phyloP scores from a whole-genome alignment of 2,888 invertebrate genomes.

The Xanthorhoe designata region DNA sequence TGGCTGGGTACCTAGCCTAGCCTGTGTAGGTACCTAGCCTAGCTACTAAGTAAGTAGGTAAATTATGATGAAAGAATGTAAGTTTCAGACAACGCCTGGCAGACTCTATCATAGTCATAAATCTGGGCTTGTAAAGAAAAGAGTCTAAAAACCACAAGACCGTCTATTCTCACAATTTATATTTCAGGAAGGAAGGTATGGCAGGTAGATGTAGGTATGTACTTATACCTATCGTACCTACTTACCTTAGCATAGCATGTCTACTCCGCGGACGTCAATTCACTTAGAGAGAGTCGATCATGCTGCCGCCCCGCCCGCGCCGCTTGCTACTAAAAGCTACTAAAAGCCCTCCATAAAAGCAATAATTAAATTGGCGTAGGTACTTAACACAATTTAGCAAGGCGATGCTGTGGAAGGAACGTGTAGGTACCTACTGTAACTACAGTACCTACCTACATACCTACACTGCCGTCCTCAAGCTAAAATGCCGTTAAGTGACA shows the following conservation, averaged over 20 bases:
- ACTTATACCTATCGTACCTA: no score
- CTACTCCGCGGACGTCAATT: slow-evolving; percentile 70
- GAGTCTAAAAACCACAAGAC: no score
- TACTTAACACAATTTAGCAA: slow-evolving; percentile 79
- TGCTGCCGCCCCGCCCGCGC: slow-evolving; percentile 72
- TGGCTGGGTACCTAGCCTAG: no score
- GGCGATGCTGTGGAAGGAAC: slow-evolving; percentile 72
- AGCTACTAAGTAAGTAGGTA: no score
- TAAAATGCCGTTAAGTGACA: no score
- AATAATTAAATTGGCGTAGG: slow-evolving; percentile 84
- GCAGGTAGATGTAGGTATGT: slow-evolving; percentile 39
- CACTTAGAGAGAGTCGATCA: slow-evolving; percentile 83
- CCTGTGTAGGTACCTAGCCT: no score
- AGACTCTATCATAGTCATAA: no score
- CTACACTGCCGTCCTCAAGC: no score
- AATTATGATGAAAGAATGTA: no score
- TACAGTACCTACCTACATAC: background rate
- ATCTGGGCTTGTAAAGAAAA: no score
- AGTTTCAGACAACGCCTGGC: no score
- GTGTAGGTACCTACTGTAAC: slow-evolving; percentile 2
- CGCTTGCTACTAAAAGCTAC: slow-evolving; percentile 85
- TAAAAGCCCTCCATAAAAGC: slow-evolving; percentile 86
- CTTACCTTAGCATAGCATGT: slow-evolving; percentile 2
- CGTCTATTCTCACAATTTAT: no score
- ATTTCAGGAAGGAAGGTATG: background rate